phyloP scores from a whole-genome alignment of 2,113 vertebrate species.

The Brachirus orientalis region DNA sequence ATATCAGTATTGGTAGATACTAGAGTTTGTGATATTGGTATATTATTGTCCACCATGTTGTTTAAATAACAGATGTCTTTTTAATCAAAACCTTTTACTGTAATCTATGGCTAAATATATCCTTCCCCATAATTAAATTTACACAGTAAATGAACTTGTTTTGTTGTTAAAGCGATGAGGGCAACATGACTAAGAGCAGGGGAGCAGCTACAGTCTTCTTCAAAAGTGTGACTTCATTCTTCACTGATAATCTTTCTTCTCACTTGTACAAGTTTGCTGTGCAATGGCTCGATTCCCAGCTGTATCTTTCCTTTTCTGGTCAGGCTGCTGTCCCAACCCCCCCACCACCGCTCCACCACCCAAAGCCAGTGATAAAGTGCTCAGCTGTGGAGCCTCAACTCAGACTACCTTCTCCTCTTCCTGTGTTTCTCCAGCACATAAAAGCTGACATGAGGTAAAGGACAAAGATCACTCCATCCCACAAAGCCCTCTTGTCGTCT shows the following conservation, averaged over 20 bases:
- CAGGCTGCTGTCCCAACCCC: slow-evolving; percentile 14
- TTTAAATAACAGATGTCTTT: too few species aligned
- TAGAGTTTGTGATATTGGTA: too few species aligned
- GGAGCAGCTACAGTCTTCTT: too few species aligned
- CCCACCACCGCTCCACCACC: not conserved
- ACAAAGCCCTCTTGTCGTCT: not conserved
- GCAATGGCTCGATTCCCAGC: not conserved
- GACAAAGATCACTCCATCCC: not conserved
- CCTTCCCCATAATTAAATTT: too few species aligned
- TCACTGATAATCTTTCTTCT: slow-evolving; percentile 21
- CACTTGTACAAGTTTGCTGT: too few species aligned
- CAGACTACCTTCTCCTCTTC: not conserved
- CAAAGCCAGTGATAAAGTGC: slow-evolving; percentile 9
- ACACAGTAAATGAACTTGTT: too few species aligned
- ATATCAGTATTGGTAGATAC: too few species aligned
- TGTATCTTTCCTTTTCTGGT: slow-evolving; percentile 69
- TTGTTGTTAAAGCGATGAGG: too few species aligned
- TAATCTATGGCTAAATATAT: too few species aligned
- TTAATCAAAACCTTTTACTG: too few species aligned
- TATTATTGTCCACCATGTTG: too few species aligned
- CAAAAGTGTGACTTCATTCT: not conserved
- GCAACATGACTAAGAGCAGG: not conserved
- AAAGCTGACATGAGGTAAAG: slow-evolving; percentile 16
- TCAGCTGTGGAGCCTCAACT: slow-evolving; percentile 59
- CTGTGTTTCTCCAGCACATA: not conserved